phyloP scores from a whole-genome alignment of 2,797 vertebrate genomes.

The Trachurus trachurus region DNA sequence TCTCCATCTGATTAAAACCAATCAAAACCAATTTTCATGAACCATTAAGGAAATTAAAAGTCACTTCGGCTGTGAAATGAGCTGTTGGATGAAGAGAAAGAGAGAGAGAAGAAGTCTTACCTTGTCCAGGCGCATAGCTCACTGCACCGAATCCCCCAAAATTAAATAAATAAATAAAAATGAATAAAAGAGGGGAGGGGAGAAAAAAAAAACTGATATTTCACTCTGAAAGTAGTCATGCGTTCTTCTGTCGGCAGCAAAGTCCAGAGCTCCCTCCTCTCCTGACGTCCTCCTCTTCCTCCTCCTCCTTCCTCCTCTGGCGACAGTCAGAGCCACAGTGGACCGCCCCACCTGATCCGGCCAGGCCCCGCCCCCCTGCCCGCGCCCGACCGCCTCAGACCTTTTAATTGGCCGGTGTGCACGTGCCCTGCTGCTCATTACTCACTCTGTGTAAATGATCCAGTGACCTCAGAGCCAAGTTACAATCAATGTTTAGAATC shows the following conservation, averaged over 20 bases:
- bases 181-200: neutral
- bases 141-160: constrained; percentile 11
- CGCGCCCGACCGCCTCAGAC: neutral
- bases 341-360: constrained; percentile 58
- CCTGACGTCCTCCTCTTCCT: constrained; percentile 21
- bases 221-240: constrained; percentile 26
- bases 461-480: neutral
- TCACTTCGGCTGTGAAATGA: constrained; percentile 30
- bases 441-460: neutral
- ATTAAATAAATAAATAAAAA: neutral
- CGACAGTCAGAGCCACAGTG: constrained; percentile 53
- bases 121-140: constrained; percentile 38
- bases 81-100: constrained; percentile 16
- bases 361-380: constrained; percentile 58
- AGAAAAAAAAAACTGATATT: constrained; percentile 10
- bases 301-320: constrained; percentile 42
- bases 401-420: neutral
- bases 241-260: constrained; percentile 19
- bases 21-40: constrained; percentile 30
- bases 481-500: neutral
- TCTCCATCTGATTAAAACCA: constrained; percentile 29
- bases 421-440: neutral
- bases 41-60: constrained; percentile 25
- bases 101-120: constrained; percentile 58
- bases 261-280: constrained; percentile 28